A percentile compares a stretch with the other conserved stretches of the same genome.
Conservation (phyloP, 35 echinoderm and acorn worm genomes). For the Lytechinus pictus region DNA sequence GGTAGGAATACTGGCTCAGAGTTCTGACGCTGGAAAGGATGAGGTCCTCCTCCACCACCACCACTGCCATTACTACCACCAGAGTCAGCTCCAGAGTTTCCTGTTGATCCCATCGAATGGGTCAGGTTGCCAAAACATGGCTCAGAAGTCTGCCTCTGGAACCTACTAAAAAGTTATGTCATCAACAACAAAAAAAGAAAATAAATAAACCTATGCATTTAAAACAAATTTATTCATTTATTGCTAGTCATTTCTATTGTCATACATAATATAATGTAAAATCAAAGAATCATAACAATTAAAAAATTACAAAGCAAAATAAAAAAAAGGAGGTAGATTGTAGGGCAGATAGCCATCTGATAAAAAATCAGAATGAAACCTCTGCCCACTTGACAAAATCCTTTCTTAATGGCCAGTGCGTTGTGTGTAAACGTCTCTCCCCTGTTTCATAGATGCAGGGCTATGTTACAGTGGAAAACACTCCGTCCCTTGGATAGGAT, state of each 20-base stretch:
- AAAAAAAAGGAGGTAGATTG: neutral
- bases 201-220: too few species aligned
- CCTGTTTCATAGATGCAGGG: too few species aligned
- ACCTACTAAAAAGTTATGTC: slow-evolving; percentile 33
- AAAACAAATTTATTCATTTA: too few species aligned
- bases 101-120: slow-evolving; percentile 21
- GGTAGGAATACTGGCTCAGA: slow-evolving; percentile 66
- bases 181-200: too few species aligned
- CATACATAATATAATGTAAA: too few species aligned
- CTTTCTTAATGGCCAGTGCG: too few species aligned
- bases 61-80: neutral
- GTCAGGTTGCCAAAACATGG: slow-evolving; percentile 62
- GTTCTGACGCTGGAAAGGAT: slow-evolving; percentile 69
- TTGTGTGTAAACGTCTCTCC: too few species aligned
- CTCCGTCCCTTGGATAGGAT: too few species aligned
- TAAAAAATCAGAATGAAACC: neutral
- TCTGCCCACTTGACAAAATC: too few species aligned
- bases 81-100: neutral
- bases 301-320: neutral
- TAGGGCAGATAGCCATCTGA: neutral
- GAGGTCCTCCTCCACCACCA: slow-evolving; percentile 19
- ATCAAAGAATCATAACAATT: neutral
- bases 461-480: too few species aligned
- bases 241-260: too few species aligned
- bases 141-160: slow-evolving; percentile 75